These are phyloP conservation scores for Ivindomyrus marchei DNA, from an alignment of 2,113 vertebrate species.

Conservation along the genomic window DNA sequence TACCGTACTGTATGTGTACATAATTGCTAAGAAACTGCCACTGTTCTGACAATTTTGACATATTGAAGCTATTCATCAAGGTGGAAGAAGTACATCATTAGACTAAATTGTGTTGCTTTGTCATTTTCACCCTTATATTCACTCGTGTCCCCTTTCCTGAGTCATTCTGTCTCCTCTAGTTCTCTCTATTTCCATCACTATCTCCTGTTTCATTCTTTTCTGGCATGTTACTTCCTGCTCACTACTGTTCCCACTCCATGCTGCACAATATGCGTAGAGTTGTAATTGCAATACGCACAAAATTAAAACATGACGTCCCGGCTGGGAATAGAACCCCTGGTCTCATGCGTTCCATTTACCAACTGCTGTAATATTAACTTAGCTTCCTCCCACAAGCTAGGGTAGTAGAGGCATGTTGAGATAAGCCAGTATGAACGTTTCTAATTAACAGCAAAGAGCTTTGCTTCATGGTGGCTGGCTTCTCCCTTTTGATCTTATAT, in stretches of 20 bases:
- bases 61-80: slow-evolving; percentile 4
- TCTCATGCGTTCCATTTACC: background rate
- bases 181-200: background rate
- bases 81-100: background rate
- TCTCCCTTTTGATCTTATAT: slow-evolving; percentile 17
- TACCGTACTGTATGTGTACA: background rate
- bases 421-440: slow-evolving; percentile 11
- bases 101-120: background rate
- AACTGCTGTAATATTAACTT: background rate
- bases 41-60: background rate
- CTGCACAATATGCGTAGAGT: background rate
- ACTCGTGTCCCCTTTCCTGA: background rate
- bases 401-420: background rate
- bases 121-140: background rate
- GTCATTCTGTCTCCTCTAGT: background rate
- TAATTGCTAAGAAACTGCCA: background rate
- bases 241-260: background rate
- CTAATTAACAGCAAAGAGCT: slow-evolving; percentile 13
- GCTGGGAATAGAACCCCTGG: background rate
- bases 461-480: background rate
- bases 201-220: background rate
- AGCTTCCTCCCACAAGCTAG: background rate
- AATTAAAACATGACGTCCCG: background rate
- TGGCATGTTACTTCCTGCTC: background rate
- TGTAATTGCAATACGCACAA: background rate